Percentiles rank a stretch among this genome's conserved stretches.
phyloP scores from a whole-genome alignment of 2,113 vertebrate genomes.

The Ibidorhyncha struthersii region DNA sequence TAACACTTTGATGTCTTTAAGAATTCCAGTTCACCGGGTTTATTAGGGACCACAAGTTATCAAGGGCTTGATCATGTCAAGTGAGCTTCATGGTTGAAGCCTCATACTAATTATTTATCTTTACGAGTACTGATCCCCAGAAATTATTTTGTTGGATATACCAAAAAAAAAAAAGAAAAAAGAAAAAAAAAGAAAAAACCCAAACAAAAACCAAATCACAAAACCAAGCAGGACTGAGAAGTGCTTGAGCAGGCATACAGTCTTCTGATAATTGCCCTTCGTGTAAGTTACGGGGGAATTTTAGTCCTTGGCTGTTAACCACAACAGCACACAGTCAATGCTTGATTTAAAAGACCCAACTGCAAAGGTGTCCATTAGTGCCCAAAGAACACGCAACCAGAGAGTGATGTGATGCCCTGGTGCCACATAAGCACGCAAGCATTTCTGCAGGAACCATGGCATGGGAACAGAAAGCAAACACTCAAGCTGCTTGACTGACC shows the following conservation, averaged over 20 bases:
- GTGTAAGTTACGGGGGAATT: not conserved
- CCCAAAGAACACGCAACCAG: not conserved
- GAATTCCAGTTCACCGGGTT: not conserved
- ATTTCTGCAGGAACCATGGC: not conserved
- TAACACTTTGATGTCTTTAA: not conserved
- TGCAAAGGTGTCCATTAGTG: not conserved
- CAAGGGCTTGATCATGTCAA: not conserved
- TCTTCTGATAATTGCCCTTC: not conserved
- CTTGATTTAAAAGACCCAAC: not conserved
- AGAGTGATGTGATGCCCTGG: fast-evolving
- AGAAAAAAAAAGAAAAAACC: too few species aligned
- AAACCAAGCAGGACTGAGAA: not conserved
- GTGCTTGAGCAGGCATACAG: not conserved
- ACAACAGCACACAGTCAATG: not conserved
- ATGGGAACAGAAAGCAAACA: not conserved
- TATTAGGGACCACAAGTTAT: not conserved
- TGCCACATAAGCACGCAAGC: not conserved
- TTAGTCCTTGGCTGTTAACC: not conserved
- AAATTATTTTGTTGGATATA: not conserved
- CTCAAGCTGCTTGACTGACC: not conserved
- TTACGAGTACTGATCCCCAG: not conserved
- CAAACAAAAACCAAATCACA: not conserved
- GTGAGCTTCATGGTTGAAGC: not conserved
- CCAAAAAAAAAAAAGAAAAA: too few species aligned
- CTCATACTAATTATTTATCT: not conserved